Evolutionary conservation across 2,113 vertebrate species (phyloP), one percentile per base, ranked within the genome.

Genomic region (Pedionomus torquatus): DNA sequence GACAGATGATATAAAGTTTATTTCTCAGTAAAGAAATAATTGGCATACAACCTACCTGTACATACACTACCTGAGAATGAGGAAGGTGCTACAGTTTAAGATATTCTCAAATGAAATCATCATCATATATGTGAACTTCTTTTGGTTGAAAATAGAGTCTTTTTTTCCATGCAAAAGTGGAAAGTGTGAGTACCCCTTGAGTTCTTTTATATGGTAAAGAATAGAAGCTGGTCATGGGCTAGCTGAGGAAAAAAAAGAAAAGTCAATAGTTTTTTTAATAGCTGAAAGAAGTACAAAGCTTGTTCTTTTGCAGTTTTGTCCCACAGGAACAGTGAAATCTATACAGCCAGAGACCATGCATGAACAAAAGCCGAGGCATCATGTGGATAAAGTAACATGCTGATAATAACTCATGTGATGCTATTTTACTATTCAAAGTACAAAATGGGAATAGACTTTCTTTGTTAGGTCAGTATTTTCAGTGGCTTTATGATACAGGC

Each of bases 71-170:
- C 61, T 65, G 44, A 90, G 72, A 93, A 84, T 30, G 37, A 65
- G 31, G 19, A 88, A 89, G 77, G 84, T 72, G 89, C 58, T 48
- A 52, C 74, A 54, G 71, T 91, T 97, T 87, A 93, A 83, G 70
- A 96, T 97, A 90, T 96, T 92, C 89, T 84, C 16, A 41, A 84
- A 78, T 86, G 85, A 98, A 97, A 97, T 72, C 88, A 92, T 96
- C 87, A 63, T 87, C 93, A 80, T 57, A 63, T 51, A 30, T 13
- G 11, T 79, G 44, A 97, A 94, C 8, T 46, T 75, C 74, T 94
- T 93, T 90, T 15, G 57, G 76, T 52, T 97, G 94, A 96, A 97
- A 96, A 95, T 55, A 81, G 64, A 83, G 69, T 41, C 26, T 26
- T 95, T 90, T 75, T 87, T 97, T 96, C 90, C 71, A 80, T 23